Conservation (phyloP, 2,113 vertebrate species). For the Capreolus pygargus region DNA sequence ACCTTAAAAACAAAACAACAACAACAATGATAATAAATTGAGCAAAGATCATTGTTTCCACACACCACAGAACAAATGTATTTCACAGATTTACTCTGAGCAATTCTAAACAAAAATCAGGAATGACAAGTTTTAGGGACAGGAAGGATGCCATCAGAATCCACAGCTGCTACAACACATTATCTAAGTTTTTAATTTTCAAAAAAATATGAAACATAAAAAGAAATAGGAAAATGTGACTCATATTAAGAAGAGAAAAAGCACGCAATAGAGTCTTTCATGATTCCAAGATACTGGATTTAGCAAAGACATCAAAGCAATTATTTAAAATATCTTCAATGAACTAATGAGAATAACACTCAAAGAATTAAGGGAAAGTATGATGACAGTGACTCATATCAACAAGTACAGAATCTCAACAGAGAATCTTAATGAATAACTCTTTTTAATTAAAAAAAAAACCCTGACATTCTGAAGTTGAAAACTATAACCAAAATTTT, state of each 20-base stretch:
- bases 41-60: not conserved
- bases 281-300: not conserved
- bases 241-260: not conserved
- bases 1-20: not conserved
- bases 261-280: not conserved
- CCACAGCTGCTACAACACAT: not conserved
- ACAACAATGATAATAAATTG: not conserved
- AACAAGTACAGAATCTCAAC: not conserved
- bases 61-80: not conserved
- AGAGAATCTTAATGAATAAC: not conserved
- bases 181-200: not conserved
- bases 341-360: not conserved
- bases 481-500: not conserved
- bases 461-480: not conserved
- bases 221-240: not conserved
- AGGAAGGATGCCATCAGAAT: not conserved
- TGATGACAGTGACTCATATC: not conserved
- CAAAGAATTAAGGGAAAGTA: not conserved
- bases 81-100: not conserved
- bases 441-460: not conserved
- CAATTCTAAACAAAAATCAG: not conserved
- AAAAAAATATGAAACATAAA: not conserved
- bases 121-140: not conserved
- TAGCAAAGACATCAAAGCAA: not conserved
- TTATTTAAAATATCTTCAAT: not conserved